Conservation (phyloP, 1,140 invertebrate genomes). For the Bombus confusus region DNA sequence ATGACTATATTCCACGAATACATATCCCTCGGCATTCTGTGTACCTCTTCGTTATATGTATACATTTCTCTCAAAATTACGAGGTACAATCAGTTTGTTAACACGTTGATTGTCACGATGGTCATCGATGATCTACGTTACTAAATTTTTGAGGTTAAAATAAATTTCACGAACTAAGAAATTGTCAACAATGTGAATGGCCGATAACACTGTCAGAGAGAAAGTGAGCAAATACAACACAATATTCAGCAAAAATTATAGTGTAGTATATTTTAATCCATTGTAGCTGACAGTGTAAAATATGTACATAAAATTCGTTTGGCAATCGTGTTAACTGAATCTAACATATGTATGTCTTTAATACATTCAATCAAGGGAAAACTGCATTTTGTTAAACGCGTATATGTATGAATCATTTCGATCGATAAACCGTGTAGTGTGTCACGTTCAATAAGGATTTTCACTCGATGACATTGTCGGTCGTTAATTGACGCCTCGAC, state of each 20-base stretch:
- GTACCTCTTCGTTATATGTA: neutral
- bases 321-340: neutral
- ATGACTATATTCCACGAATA: neutral
- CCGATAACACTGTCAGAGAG: too few species aligned
- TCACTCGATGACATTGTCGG: constrained; percentile 32
- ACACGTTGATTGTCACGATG: neutral
- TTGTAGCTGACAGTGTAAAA: neutral
- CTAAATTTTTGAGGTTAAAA: too few species aligned
- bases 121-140: too few species aligned
- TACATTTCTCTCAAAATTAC: neutral
- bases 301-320: neutral
- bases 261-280: too few species aligned
- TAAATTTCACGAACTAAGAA: too few species aligned
- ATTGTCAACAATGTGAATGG: too few species aligned
- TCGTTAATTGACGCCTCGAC: constrained; percentile 1
- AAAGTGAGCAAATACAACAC: too few species aligned
- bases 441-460: neutral
- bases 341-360: constrained; percentile 1
- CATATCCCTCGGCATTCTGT: neutral
- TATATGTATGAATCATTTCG: neutral
- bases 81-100: neutral
- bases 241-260: too few species aligned
- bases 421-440: neutral
- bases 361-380: neutral
- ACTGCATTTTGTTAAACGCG: neutral